A percentile compares a stretch with the other conserved stretches of the same genome.
phyloP scores from a whole-genome alignment of 2,888 invertebrate species.

The Daptonema setosum region DNA sequence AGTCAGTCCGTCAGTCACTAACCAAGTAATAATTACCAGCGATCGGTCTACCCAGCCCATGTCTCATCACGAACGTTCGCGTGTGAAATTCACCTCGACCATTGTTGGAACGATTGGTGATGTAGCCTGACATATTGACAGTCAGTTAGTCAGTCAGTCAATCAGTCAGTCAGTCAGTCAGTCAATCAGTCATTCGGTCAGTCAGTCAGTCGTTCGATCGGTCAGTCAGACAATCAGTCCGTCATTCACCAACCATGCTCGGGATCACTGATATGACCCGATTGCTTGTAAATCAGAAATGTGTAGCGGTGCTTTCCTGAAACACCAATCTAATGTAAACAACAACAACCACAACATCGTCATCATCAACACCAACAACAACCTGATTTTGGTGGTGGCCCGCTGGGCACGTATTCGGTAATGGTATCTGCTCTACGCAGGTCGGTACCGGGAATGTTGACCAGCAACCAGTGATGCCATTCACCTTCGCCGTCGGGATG shows the following conservation, averaged over 20 bases:
- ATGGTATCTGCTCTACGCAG: conserved; percentile 47
- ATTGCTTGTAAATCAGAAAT: conserved; percentile 49
- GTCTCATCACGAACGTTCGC: conserved; percentile 49
- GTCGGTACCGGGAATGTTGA: conserved; percentile 51
- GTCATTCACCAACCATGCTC: conserved; percentile 21
- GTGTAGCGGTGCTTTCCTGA: conserved; percentile 50
- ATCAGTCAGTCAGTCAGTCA: too few relatives aligned
- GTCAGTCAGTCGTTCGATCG: too few relatives aligned
- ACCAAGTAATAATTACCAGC: conserved; percentile 53
- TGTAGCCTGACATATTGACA: too few relatives aligned
- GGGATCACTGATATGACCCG: conserved; percentile 19
- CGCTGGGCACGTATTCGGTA: conserved; percentile 51
- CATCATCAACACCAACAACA: too few relatives aligned
- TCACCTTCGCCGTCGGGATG: conserved; percentile 36
- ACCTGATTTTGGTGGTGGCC: conserved; percentile 52
- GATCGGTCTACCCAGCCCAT: conserved; percentile 50
- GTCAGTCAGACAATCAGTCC: too few relatives aligned
- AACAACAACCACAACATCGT: background rate
- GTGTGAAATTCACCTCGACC: conserved; percentile 43
- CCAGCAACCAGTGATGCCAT: conserved; percentile 68
- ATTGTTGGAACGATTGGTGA: conserved; percentile 27
- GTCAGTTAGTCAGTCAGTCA: too few relatives aligned
- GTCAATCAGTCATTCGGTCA: too few relatives aligned
- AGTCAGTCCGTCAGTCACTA: too few relatives aligned
- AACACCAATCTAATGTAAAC: background rate